Evolutionary conservation across 2,888 invertebrate species (phyloP).

Genomic region (Stramonita haemastoma): DNA sequence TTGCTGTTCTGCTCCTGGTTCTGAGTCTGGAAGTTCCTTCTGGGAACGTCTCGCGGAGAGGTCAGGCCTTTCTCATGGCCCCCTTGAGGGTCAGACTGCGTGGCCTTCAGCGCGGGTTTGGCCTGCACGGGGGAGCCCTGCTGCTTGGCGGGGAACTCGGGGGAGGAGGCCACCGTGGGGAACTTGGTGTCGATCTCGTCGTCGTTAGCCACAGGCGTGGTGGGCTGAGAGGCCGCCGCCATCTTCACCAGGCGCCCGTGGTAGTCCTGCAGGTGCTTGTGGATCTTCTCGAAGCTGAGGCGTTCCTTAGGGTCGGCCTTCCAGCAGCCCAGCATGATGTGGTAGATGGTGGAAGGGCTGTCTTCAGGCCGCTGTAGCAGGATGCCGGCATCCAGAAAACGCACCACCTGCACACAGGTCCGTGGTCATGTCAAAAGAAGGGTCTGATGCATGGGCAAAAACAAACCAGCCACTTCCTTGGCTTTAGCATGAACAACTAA

Average conservation of each 20-base stretch:
- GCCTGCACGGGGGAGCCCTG: background rate
- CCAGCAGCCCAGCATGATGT: conserved; percentile 77
- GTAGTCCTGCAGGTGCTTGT: conserved; percentile 71
- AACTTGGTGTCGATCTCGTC: background rate
- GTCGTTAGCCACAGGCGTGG: background rate
- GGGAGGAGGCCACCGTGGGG: conserved; percentile 4
- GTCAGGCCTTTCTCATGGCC: background rate
- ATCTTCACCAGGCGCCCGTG: conserved; percentile 56
- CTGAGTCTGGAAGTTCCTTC: background rate
- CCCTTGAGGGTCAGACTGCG: conserved; percentile 31
- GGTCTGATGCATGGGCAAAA: too few relatives aligned
- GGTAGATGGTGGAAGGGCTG: conserved; percentile 75
- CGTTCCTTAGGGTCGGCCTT: conserved; percentile 87
- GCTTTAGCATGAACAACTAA: too few relatives aligned
- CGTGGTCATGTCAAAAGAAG: too few relatives aligned
- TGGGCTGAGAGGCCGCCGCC: conserved; percentile 23
- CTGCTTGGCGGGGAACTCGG: conserved; percentile 17
- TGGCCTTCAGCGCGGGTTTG: conserved; percentile 36
- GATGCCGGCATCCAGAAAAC: conserved; percentile 87
- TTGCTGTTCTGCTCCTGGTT: conserved; percentile 3
- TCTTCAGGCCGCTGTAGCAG: conserved; percentile 87
- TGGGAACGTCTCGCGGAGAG: background rate
- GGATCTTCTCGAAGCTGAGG: conserved; percentile 81
- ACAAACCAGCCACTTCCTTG: too few relatives aligned
- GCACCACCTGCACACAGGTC: conserved; percentile 66